Percentiles rank a stretch among this genome's conserved stretches.
Conservation (phyloP, 1,140 invertebrate species). For the Colletes latitarsis region DNA sequence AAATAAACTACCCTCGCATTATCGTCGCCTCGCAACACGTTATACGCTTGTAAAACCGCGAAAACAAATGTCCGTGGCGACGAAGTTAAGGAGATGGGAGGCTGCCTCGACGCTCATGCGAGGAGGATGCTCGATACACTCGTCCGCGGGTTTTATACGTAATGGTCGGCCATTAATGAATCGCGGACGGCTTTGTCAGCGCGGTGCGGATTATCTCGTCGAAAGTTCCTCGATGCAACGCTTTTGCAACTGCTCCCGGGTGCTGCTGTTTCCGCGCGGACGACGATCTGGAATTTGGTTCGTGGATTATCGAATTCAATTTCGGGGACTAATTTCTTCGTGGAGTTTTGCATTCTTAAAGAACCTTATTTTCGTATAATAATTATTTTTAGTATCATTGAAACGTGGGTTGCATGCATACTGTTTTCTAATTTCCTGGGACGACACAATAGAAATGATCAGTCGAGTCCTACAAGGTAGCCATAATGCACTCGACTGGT, state of each 20-base stretch:
- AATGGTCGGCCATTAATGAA: conserved; percentile 68
- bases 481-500: too few species aligned
- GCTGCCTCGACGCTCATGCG: conserved; percentile 10
- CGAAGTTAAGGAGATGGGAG: conserved; percentile 43
- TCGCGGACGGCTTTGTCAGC: conserved; percentile 67
- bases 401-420: too few species aligned
- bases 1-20: conserved; percentile 69
- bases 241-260: conserved; percentile 43
- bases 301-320: too few species aligned
- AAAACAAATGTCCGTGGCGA: conserved; percentile 66
- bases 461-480: too few species aligned
- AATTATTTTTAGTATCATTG: too few species aligned
- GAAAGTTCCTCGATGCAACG: conserved; percentile 47
- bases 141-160: conserved; percentile 54
- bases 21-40: conserved; percentile 64
- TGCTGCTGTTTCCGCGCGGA: conserved; percentile 45
- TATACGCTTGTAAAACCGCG: conserved; percentile 63
- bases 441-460: too few species aligned
- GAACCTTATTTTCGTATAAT: too few species aligned
- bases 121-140: conserved; percentile 34
- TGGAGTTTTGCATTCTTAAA: too few species aligned
- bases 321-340: too few species aligned
- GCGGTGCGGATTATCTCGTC: conserved; percentile 63
- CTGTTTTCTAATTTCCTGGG: too few species aligned
- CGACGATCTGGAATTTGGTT: too few species aligned